These are phyloP conservation scores for Caenorhabditis tropicalis DNA, from an alignment of 1,140 invertebrate genomes.

Conservation along the genomic window DNA sequence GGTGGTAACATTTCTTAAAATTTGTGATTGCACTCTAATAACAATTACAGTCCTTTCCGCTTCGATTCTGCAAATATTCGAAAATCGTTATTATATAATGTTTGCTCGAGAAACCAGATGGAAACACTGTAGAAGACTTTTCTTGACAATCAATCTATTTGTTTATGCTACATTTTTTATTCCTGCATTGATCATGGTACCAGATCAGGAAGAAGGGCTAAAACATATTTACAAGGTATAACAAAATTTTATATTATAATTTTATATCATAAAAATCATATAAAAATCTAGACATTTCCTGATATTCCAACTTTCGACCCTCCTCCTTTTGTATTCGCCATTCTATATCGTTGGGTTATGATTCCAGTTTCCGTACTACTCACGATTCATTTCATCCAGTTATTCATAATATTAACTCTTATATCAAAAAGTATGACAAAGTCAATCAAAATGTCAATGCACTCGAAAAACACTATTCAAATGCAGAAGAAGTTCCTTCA, in stretches of 20 bases:
- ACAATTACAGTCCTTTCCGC: neutral
- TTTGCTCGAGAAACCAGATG: neutral
- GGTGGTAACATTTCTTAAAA: too few relatives aligned
- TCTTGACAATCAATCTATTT: neutral
- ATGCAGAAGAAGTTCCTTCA: neutral
- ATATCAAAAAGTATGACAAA: neutral
- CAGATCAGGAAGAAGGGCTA: neutral
- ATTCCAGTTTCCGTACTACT: neutral
- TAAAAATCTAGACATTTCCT: too few relatives aligned
- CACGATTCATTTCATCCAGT: neutral
- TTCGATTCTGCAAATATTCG: neutral
- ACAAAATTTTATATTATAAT: too few relatives aligned
- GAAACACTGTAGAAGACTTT: neutral
- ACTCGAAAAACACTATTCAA: neutral
- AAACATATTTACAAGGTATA: neutral
- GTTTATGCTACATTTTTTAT: neutral
- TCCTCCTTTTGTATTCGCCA: too few relatives aligned
- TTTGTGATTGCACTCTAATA: neutral
- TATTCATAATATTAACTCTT: neutral
- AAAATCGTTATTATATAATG: neutral
- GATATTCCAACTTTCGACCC: too few relatives aligned
- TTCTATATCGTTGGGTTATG: too few relatives aligned
- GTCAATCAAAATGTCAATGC: neutral
- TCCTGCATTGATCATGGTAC: neutral
- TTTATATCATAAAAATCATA: neutral